Evolutionary conservation across 2,888 invertebrate genomes (phyloP).

Genomic region (Drosophila lacicola): DNA sequence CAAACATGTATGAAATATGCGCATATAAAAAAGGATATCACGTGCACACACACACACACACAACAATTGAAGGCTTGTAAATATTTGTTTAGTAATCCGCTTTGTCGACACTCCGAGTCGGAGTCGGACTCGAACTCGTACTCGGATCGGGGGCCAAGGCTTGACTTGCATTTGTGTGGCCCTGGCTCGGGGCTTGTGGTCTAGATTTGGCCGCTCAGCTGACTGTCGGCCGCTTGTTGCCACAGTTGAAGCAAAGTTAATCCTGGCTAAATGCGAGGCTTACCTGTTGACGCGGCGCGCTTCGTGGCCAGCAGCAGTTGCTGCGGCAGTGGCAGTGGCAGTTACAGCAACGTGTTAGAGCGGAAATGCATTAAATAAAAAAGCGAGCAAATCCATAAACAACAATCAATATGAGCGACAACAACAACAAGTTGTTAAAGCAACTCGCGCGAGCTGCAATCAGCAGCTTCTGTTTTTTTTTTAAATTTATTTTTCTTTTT

Average conservation of each 20-base stretch:
- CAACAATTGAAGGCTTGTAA: constrained; percentile 65
- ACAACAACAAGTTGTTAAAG: constrained; percentile 15
- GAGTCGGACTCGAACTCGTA: no score
- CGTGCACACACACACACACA: constrained; percentile 14
- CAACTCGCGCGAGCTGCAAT: constrained; percentile 37
- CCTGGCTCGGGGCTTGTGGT: constrained; percentile 20
- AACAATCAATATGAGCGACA: constrained; percentile 51
- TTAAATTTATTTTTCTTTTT: constrained; percentile 5
- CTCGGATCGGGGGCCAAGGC: background rate
- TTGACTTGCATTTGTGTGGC: constrained; percentile 28
- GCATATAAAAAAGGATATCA: constrained; percentile 39
- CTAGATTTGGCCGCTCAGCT: constrained; percentile 12
- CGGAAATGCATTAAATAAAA: constrained; percentile 51
- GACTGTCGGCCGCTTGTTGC: constrained; percentile 45
- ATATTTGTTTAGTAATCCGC: constrained; percentile 77
- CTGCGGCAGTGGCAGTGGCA: constrained; percentile 2
- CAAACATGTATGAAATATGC: constrained; percentile 40
- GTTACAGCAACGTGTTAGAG: constrained; percentile 60
- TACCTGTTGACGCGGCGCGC: constrained; percentile 70
- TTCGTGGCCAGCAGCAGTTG: constrained; percentile 24
- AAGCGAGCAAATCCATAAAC: constrained; percentile 63
- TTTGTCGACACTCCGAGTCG: constrained; percentile 53
- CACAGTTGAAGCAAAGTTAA: constrained; percentile 74
- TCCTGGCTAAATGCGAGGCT: constrained; percentile 70
- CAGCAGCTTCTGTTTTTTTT: constrained; percentile 14